Base-by-base conservation (phyloP, 2,113 vertebrate species). In the Phylloscopus whistleri region DNA sequence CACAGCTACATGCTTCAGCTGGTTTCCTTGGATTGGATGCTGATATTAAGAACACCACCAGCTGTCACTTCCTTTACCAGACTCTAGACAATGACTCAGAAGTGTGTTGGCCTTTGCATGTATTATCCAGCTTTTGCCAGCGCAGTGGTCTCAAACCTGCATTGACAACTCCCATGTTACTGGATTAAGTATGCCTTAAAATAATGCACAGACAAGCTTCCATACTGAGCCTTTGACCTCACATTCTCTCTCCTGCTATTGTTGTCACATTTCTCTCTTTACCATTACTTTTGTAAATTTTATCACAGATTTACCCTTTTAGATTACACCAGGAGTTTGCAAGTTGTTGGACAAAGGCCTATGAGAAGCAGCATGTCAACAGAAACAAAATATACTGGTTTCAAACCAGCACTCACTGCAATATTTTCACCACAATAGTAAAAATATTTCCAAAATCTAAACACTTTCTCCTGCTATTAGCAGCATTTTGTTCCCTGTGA, bases 31-130 rank as follows among this genome's bases (percentile, higher is more conserved):
- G 90, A 90, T 94, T 70, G 89, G 83, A 48, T 88, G 79, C 80
- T 90, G 90, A 78, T 96, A 97, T 90, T 95, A 92, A 93, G 87
- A 93, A 67, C 79, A 93, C 67, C 78, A 89, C 91, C 94, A 94
- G 94, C 94, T 95, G 95, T 86, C 94, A 81, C 83, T 92, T 83
- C 64, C 48, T 92, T 70, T 88, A 58, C 82, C 78, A 94, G 93
- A 86, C 43, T 90, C 82, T 48, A 95, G 88, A 90, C 92, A 94
- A 93, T 84, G 72, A 90, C 44, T 94, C 92, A 97, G 87, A 95
- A 91, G 41, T 24, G 56, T 69, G 33, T 90, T 95, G 92, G 51
- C 92, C 93, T 96, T 95, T 69, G 39, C 79, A 63, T 67, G 44
- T 60, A 53, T 74, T 69, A 84, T 23, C 53, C 81, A 91, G 67